A percentile compares a stretch with the other conserved stretches of the same genome.
Conservation (phyloP, 2,113 vertebrate genomes). For the Pomatostomus ruficeps region DNA sequence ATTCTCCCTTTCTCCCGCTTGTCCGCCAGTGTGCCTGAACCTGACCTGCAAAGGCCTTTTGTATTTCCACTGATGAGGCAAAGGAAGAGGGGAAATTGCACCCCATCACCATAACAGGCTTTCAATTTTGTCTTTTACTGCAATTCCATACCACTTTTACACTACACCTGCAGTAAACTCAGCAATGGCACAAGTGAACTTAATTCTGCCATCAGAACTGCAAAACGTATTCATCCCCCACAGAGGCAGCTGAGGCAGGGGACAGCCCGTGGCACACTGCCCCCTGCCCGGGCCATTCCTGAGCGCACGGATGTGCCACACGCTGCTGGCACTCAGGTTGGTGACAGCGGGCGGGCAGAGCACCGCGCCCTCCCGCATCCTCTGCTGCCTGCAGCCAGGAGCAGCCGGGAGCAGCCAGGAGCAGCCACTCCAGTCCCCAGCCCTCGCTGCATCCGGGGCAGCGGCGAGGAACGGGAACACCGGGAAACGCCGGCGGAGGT, state of each 20-base stretch:
- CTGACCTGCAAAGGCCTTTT: background rate
- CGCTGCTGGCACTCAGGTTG: accelerated
- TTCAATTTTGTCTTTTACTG: background rate
- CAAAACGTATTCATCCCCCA: accelerated
- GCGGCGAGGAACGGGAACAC: background rate
- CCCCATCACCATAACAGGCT: background rate
- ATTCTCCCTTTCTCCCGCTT: background rate
- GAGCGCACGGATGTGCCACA: accelerated
- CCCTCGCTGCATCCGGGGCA: background rate
- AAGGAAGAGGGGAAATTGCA: background rate
- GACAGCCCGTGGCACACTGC: accelerated
- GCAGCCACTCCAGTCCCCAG: background rate
- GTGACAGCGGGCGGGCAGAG: background rate
- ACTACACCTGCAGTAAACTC: background rate
- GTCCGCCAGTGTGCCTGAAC: background rate
- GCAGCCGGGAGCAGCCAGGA: background rate
- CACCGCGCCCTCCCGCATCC: accelerated
- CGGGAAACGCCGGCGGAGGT: background rate
- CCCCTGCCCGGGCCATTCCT: background rate
- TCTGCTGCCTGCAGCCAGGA: accelerated
- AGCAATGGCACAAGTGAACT: background rate
- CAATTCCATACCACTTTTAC: background rate
- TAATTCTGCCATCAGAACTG: background rate
- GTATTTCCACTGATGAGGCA: background rate
- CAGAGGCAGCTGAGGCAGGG: accelerated